Evolutionary conservation across 2,113 vertebrate species (phyloP), one percentile per base, ranked within the genome.

Genomic region (Agapornis roseicollis): DNA sequence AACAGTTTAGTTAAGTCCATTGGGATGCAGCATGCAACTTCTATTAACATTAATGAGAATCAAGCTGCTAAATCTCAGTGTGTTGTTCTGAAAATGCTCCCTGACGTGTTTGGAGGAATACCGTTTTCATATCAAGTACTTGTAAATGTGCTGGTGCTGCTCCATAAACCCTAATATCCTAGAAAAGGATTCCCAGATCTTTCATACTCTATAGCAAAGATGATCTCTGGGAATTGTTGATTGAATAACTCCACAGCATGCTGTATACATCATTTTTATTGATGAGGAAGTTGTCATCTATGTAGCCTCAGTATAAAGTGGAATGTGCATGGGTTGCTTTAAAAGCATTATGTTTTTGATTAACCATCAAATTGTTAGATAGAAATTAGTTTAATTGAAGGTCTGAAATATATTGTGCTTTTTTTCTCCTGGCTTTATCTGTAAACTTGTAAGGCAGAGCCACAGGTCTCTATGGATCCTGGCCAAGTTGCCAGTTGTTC

Each of bases 121-220:
- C 24, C 33, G 53, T 97, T 93, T 96, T 82, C 89, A 78, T 80
- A 85, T 56, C 78, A 96, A 97, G 80, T 85, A 81, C 37, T 84
- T 69, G 41, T 14, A 86, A 92, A 90, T 80, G n/a, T 81, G 39
- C 42, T 93, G 47, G 90, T 93, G 56, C 77, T 97, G 78, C 63
- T 94, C 33, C 90, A 87, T 93, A 81, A 97, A 96, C 71, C 41
- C 89, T 90, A 89, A 86, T 72, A 93, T 76, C 46, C 42, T 90
- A 77, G n/a, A 29, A 90, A 91, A 71, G 47, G 28, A 88, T 69
- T 56, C 28, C 28, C 47, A 58, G 17, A 16, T 78, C 46, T 89
- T 95, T 90, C 55, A 60, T 72, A 72, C 24, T 89, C 19, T 63
- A 4, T 19, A 49, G 46, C 27, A 87, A 95, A 97, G 78, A 72